phyloP scores from a whole-genome alignment of 2,113 vertebrate species.

The Henicopernis longicauda region DNA sequence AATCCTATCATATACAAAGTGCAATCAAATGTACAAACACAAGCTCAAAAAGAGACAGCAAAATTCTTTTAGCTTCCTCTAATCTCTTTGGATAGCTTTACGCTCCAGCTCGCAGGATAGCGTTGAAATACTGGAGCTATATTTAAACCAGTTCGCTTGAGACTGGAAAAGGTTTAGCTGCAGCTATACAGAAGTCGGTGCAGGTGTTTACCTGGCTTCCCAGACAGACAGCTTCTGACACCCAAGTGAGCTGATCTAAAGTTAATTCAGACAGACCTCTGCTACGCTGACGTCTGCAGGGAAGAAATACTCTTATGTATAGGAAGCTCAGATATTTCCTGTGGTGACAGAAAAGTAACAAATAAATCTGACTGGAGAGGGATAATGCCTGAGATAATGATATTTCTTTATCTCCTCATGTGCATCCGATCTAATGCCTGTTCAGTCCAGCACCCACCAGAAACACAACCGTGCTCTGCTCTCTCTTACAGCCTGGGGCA shows the following conservation, averaged over 20 bases:
- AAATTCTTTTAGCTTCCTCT: slow-evolving; percentile 45
- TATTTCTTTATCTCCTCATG: not conserved
- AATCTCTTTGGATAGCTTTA: slow-evolving; percentile 36
- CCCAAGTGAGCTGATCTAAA: slow-evolving; percentile 61
- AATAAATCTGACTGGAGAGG: slow-evolving; percentile 38
- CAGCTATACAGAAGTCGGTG: not conserved
- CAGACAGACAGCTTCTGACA: slow-evolving; percentile 53
- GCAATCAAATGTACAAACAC: slow-evolving; percentile 31
- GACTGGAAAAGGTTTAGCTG: slow-evolving; percentile 22
- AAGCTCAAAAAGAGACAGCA: not conserved
- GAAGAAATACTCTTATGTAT: slow-evolving; percentile 46
- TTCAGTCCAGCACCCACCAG: slow-evolving; percentile 4
- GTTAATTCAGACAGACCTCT: slow-evolving; percentile 60
- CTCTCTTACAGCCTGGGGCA: not conserved
- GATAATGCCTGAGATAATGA: not conserved
- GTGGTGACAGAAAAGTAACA: slow-evolving; percentile 46
- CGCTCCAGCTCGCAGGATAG: not conserved
- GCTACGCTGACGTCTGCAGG: slow-evolving; percentile 36
- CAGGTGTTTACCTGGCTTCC: slow-evolving; percentile 44
- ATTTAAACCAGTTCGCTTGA: slow-evolving; percentile 17
- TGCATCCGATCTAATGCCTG: not conserved
- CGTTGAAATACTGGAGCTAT: not conserved
- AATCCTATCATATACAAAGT: not conserved
- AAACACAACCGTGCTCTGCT: not conserved
- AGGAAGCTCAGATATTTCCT: slow-evolving; percentile 38